Conservation (phyloP, 2,888 invertebrate species). For the Torymus tubicola region DNA sequence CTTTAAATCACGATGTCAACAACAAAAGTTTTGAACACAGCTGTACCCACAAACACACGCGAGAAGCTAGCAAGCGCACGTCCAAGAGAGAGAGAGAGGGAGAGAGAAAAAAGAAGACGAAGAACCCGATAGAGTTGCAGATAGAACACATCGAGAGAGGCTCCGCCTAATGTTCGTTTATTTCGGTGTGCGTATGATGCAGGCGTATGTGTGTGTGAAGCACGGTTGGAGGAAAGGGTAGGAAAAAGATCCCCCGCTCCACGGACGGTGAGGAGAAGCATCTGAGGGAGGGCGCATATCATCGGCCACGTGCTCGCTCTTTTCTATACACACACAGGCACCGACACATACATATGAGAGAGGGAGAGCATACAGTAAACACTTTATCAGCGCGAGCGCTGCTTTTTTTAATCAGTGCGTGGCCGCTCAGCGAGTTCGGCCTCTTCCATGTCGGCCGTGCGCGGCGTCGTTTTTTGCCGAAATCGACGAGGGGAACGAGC, state of each 20-base stretch:
- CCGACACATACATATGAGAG: too few species aligned
- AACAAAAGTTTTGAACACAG: not conserved
- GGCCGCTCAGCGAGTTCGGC: conserved; percentile 12
- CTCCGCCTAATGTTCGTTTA: conserved; percentile 29
- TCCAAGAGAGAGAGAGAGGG: too few species aligned
- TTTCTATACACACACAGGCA: not conserved
- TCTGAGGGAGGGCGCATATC: not conserved
- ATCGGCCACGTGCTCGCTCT: conserved; percentile 34
- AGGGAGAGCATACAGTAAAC: conserved; percentile 38
- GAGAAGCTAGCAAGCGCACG: too few species aligned
- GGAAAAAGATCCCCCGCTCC: not conserved
- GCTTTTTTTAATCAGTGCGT: conserved; percentile 38
- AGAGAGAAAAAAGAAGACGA: not conserved
- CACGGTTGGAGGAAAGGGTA: not conserved
- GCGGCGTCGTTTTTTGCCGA: conserved; percentile 21
- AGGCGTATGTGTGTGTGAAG: too few species aligned
- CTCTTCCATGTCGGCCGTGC: conserved; percentile 16
- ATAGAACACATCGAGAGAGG: not conserved
- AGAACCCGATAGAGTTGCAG: not conserved
- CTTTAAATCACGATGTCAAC: not conserved
- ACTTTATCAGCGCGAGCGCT: conserved; percentile 37
- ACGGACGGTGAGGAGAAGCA: not conserved
- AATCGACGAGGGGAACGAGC: conserved; percentile 14
- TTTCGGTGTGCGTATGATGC: not conserved
- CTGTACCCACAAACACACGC: not conserved